Base-by-base conservation (phyloP, 2,888 invertebrate species). In the Tachina lurida region DNA sequence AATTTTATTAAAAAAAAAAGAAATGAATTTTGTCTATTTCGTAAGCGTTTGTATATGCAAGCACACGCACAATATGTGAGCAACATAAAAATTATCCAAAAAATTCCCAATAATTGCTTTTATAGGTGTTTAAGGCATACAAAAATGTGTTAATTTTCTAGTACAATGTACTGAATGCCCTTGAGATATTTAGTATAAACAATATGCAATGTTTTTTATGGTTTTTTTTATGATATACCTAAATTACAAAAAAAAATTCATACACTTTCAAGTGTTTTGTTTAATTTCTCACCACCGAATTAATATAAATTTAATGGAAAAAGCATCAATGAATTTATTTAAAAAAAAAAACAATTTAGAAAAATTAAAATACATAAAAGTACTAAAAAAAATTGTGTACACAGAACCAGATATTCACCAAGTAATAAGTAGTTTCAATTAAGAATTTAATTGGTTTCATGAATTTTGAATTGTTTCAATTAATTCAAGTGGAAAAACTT, bases 21-120 rank as follows among this genome's bases (percentile, higher is more conserved):
- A 60, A 39, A 67, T 3, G n/a, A 49, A 41, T 58, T 78, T 82
- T 75, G 17, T 41, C 17, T 70, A 86, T 75, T 78, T 82, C 52
- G 12, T 47, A 15, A 67, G 75, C 82, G 71, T 76, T 56, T 56
- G 49, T 54, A 47, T 49, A 13, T 63, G 77, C 74, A 71, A 67
- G 62, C 45, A 54, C 22, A 13, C 22, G 54, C 12, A 45, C 8
- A 49, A 1, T 56, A n/a, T 63, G 71, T 47, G 54, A 19, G 17
- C 31, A 43, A 79, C 41, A 60, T 62, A 58, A 41, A 63, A 58
- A 78, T 10, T 41, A 47, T 19, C 75, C 17, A 52, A 65, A 52
- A 78, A 65, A 73, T 7, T 39, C n/a, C 31, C 65, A 49, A 70
- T 52, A 62, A 79, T 68, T 3, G n/a, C n/a, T 63, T 10, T n/a